Base-by-base conservation (phyloP, 2,113 vertebrate genomes). In the Pionites leucogaster region DNA sequence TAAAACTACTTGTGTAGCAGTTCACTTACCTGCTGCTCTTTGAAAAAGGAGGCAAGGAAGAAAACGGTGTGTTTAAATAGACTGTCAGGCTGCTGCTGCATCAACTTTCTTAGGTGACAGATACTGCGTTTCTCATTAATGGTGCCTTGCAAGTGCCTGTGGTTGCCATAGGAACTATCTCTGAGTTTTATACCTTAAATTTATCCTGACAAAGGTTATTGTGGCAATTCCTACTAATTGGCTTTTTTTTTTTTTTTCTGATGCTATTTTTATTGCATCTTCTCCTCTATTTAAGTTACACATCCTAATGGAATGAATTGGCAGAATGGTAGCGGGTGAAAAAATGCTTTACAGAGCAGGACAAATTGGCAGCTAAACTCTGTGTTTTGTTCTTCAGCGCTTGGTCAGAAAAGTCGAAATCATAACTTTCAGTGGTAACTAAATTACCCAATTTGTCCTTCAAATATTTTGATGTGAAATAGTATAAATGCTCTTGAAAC, bases 121-220 rank as follows among this genome's bases (percentile, higher is more conserved):
- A 91, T 93, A 70, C 90, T 92, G 92, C 96, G 86, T 96, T 96
- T 97, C 96, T 95, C 96, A 93, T 97, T 97, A 98, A 96, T 95
- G 62, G 84, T 86, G 90, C 92, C 93, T 96, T 95, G 86, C 69
- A 86, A 97, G 91, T 82, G 84, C 90, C 83, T 88, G 39, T 49
- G 79, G 97, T 97, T 95, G 9, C 97, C 89, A 97, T 97, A 94
- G 97, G 46, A 97, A 98, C 97, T 95, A 83, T 96, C 96, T 87
- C 88, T 6, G 65, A 96, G 90, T 92, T 89, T 88, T 96, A 90
- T 85, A 96, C 96, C 94, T 96, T 94, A 96, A 96, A 91, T 97
- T 96, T 96, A 97, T 95, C 95, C 86, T 87, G 95, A 96, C 96
- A 95, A 96, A 97, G 94, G 97, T 97, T 96, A 96, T 97, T 97